A percentile compares a stretch with the other conserved stretches of the same genome.
These are phyloP conservation scores for Gambelia wislizenii DNA, from an alignment of 2,797 vertebrate genomes.

Conservation along the genomic window DNA sequence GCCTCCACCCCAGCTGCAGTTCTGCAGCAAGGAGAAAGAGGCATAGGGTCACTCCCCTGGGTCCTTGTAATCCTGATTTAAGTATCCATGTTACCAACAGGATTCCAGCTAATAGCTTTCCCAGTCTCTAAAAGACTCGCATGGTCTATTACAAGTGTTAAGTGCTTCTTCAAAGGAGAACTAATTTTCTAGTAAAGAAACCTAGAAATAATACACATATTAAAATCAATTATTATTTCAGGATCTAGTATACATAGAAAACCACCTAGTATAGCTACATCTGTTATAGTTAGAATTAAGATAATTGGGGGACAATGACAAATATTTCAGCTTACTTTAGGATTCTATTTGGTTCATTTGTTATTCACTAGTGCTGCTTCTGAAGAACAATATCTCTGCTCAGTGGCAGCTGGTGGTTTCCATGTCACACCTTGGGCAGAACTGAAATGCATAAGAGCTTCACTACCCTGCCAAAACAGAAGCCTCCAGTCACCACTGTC, in stretches of 20 bases:
- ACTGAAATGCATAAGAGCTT: too few relatives aligned
- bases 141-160: background rate
- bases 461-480: too few relatives aligned
- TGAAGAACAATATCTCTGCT: background rate
- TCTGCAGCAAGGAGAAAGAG: too few relatives aligned
- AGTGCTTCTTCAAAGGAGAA: background rate
- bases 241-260: background rate
- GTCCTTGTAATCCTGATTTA: too few relatives aligned
- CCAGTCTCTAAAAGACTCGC: too few relatives aligned
- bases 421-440: too few relatives aligned
- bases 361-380: conserved; percentile 9
- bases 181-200: background rate
- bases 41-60: too few relatives aligned
- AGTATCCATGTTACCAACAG: too few relatives aligned
- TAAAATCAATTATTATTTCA: background rate
- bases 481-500: too few relatives aligned
- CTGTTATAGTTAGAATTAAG: background rate
- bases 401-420: background rate
- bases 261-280: background rate
- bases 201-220: background rate
- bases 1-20: too few relatives aligned
- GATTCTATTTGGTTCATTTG: background rate
- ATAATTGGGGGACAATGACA: conserved; percentile 27
- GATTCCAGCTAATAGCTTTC: background rate
- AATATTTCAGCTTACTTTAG: conserved; percentile 12